Base-by-base conservation (phyloP, 1,140 invertebrate genomes). In the Ctenoplectra terminalis region DNA sequence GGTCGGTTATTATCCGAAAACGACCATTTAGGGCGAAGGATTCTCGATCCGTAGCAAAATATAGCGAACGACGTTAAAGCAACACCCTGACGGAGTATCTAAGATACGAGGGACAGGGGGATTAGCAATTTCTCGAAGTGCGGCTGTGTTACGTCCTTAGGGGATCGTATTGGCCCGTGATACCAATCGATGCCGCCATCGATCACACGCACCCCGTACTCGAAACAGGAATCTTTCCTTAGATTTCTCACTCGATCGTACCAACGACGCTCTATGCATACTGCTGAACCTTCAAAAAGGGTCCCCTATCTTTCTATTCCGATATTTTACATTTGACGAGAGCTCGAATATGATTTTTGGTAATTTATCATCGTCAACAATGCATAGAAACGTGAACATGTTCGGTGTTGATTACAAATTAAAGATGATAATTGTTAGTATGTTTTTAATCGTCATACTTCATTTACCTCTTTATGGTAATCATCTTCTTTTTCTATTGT, bases 51-150 rank as follows among this genome's bases (percentile, higher is more conserved):
- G 84, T 81, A 76, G 71, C 66, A 31, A 76, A 75, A 50, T 84
- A 70, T 58, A 63, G 69, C 52, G 52, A 54, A 64, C 69, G 69
- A 54, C 69, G 56, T 81, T 63, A 74, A 74, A 74, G 78, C 74
- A 82, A 82, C 52, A 56, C 69, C 66, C 43, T 54, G 58, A 84
- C 56, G 15, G 50, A 78, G 61, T 67, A 67, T 23, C 58, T n/a
- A 43, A 60, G 76, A 70, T 31, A 75, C 70, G 81, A 64, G 63
- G 40, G 71, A 64, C 64, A 60, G 26, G 63, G 85, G 79, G 85
- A 86, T 86, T 86, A 85, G 85, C 85, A 85, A 85, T 85, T 85
- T 85, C 85, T 86, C 72, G 29, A 71, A 86, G 85, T 85, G 85
- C 85, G 63, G 74, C 79, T 71, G 80, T 60, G 73, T 86, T 85